Percentiles rank a stretch among this genome's conserved stretches.
phyloP scores from a whole-genome alignment of 2,888 invertebrate genomes.

The Volucella bombylans region DNA sequence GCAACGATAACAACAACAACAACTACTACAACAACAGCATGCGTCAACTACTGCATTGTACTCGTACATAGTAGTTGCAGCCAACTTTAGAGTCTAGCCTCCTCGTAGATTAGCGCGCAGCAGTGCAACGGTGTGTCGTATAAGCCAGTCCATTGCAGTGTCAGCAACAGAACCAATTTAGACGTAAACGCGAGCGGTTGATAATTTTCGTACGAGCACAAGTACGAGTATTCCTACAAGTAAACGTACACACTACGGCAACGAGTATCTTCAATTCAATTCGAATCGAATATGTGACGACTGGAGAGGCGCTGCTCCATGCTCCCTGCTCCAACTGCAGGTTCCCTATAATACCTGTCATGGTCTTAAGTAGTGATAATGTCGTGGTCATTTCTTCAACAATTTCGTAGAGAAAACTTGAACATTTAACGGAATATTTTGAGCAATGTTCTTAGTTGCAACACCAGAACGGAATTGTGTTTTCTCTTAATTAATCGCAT shows the following conservation, averaged over 20 bases:
- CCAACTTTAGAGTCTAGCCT: no score
- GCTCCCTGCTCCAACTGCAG: slow-evolving; percentile 20
- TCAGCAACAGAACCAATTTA: slow-evolving; percentile 69
- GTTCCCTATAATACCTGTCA: slow-evolving; percentile 55
- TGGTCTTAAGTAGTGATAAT: slow-evolving; percentile 62
- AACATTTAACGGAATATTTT: slow-evolving; percentile 57
- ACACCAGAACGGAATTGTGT: slow-evolving; percentile 38
- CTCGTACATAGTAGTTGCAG: slow-evolving; percentile 1
- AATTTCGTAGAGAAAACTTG: slow-evolving; percentile 46
- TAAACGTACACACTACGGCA: slow-evolving; percentile 9
- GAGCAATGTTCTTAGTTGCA: slow-evolving; percentile 21
- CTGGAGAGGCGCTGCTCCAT: slow-evolving; percentile 12
- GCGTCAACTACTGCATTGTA: slow-evolving; percentile 5
- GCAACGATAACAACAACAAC: slow-evolving; percentile 10
- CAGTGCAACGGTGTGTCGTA: slow-evolving; percentile 37
- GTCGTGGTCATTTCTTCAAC: slow-evolving; percentile 49
- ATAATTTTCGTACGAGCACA: background rate
- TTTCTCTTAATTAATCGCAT: slow-evolving; percentile 48
- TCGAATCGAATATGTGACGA: slow-evolving; percentile 66
- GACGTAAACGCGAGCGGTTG: slow-evolving; percentile 70
- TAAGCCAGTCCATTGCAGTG: slow-evolving; percentile 65
- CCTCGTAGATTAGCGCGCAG: slow-evolving; percentile 29
- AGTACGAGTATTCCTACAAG: background rate
- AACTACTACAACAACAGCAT: slow-evolving; percentile 8
- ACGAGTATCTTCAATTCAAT: slow-evolving; percentile 26